phyloP scores from a whole-genome alignment of 2,888 invertebrate species.

The Brachypalpus laphriformis region DNA sequence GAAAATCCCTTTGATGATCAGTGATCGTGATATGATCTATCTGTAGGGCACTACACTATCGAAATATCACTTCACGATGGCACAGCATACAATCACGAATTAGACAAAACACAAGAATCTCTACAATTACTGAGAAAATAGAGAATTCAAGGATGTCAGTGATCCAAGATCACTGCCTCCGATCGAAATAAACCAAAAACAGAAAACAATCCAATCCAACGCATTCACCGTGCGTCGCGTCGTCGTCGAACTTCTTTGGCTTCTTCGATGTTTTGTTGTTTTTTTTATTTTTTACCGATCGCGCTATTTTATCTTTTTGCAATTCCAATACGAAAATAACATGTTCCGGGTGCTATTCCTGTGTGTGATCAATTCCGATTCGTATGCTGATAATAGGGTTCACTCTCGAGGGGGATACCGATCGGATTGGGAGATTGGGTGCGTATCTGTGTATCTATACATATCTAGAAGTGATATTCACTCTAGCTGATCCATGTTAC shows the following conservation, averaged over 20 bases:
- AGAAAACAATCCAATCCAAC: conserved; percentile 30
- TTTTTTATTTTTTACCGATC: conserved; percentile 10
- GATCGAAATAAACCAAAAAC: conserved; percentile 56
- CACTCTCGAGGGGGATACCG: conserved; percentile 13
- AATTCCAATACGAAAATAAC: conserved; percentile 69
- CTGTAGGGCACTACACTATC: neutral
- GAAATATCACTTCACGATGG: conserved; percentile 13
- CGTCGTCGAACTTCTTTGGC: conserved; percentile 32
- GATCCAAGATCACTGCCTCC: conserved; percentile 72
- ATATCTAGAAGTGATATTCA: neutral
- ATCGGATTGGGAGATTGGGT: neutral
- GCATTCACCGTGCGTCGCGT: conserved; percentile 33
- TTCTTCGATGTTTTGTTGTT: neutral
- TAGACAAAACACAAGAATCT: conserved; percentile 29
- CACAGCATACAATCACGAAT: neutral
- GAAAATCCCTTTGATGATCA: neutral
- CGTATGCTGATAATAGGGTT: conserved; percentile 10
- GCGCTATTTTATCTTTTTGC: conserved; percentile 44
- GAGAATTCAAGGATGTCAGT: conserved; percentile 62
- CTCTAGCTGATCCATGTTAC: neutral
- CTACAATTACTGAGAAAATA: conserved; percentile 27
- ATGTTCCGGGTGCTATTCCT: conserved; percentile 73
- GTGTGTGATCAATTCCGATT: conserved; percentile 46
- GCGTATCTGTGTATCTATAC: neutral
- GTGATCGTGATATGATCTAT: neutral